Conservation (phyloP, 2,888 invertebrate species). For the Plebejus argus region DNA sequence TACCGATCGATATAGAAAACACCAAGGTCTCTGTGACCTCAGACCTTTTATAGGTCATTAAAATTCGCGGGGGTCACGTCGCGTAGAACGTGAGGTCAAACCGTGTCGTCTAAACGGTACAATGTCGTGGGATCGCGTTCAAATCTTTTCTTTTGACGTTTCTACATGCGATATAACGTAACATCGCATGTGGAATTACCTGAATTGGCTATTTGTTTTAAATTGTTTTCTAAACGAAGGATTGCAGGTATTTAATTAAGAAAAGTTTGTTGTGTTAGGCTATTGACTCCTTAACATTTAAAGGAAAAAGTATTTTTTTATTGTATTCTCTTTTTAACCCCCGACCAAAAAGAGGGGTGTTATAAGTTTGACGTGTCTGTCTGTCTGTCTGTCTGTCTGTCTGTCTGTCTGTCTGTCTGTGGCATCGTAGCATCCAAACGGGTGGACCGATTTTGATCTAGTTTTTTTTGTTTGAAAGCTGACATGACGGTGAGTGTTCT, state of each 20-base stretch:
- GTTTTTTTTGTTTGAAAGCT: too few species aligned
- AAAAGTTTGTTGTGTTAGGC: background rate
- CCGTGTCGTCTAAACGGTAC: slow-evolving; percentile 23
- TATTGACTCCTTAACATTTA: background rate
- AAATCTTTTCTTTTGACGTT: slow-evolving; percentile 17
- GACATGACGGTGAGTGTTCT: too few species aligned
- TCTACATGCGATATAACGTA: slow-evolving; percentile 12
- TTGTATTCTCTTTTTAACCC: background rate
- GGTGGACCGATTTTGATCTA: too few species aligned
- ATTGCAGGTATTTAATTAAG: background rate
- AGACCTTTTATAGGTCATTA: background rate
- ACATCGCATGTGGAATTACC: slow-evolving; percentile 9
- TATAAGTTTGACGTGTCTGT: too few species aligned
- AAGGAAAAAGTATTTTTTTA: background rate
- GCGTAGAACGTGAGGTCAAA: slow-evolving; percentile 23
- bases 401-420: too few species aligned
- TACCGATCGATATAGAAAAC: slow-evolving; percentile 4
- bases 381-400: too few species aligned
- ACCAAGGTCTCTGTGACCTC: slow-evolving; percentile 16
- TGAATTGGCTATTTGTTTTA: slow-evolving; percentile 2
- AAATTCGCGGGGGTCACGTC: slow-evolving; percentile 7
- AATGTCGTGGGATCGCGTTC: slow-evolving; percentile 23
- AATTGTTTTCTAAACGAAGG: background rate
- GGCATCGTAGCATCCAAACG: too few species aligned
- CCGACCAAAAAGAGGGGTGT: too few species aligned